Evolutionary conservation across 2,888 invertebrate species (phyloP).

Genomic region (Orthonychiurus folsomi): DNA sequence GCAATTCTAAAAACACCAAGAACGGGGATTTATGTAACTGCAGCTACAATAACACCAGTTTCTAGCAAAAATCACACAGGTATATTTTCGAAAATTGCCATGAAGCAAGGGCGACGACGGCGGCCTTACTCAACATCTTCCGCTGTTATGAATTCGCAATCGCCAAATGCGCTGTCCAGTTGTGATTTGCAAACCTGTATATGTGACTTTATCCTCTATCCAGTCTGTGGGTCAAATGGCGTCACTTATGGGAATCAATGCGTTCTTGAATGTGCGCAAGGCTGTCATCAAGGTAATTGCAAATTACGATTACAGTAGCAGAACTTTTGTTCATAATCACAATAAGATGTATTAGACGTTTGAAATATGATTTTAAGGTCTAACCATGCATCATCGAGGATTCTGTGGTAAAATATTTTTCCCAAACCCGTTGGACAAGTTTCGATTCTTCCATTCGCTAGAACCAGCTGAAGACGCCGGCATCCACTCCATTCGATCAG

Average conservation of each 20-base stretch:
- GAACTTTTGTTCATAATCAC: neutral
- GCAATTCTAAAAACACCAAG: too few species aligned
- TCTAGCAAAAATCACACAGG: too few species aligned
- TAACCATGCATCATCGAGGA: slow-evolving; percentile 6
- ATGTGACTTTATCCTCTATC: slow-evolving; percentile 8
- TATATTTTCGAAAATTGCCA: too few species aligned
- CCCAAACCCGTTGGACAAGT: neutral
- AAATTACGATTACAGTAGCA: neutral
- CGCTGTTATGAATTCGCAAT: too few species aligned
- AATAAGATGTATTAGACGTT: neutral
- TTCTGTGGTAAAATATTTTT: slow-evolving; percentile 14
- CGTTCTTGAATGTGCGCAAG: slow-evolving; percentile 5
- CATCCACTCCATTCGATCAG: too few species aligned
- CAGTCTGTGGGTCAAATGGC: slow-evolving; percentile 14
- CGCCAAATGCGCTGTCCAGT: neutral
- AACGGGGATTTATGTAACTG: too few species aligned
- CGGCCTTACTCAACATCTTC: too few species aligned
- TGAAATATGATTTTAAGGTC: neutral
- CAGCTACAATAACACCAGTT: too few species aligned
- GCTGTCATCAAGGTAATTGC: slow-evolving; percentile 4
- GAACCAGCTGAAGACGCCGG: too few species aligned
- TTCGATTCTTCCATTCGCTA: neutral
- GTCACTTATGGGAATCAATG: slow-evolving; percentile 13
- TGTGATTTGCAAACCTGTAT: neutral
- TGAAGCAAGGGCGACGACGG: too few species aligned